Evolutionary conservation across 2,888 invertebrate species (phyloP).

Genomic region (Macaria liturata): DNA sequence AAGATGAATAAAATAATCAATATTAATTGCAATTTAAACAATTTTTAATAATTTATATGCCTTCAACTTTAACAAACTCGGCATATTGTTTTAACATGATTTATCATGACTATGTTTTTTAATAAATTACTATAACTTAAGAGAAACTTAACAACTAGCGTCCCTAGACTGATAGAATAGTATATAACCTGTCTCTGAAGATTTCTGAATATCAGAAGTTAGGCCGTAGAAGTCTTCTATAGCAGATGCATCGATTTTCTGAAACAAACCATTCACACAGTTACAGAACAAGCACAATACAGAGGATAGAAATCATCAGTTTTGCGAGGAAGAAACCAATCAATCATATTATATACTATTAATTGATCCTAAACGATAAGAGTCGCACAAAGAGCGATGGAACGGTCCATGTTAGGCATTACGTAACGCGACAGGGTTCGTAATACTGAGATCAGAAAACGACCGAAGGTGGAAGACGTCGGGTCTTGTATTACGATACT

Average conservation of each 20-base stretch:
- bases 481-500: too few species aligned
- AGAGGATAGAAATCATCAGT: too few species aligned
- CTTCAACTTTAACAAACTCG: conserved; percentile 78
- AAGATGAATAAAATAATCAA: conserved; percentile 54
- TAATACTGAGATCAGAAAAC: too few species aligned
- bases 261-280: conserved; percentile 48
- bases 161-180: conserved; percentile 98
- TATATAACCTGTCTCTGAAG: conserved; percentile 99
- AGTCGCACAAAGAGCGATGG: too few species aligned
- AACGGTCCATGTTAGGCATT: too few species aligned
- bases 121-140: conserved; percentile 73
- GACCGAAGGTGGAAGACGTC: too few species aligned
- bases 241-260: conserved; percentile 99
- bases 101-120: conserved; percentile 66
- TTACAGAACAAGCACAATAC: too few species aligned
- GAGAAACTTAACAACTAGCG: conserved; percentile 83
- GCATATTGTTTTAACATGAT: conserved; percentile 70
- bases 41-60: conserved; percentile 73
- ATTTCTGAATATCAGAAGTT: conserved; percentile 99
- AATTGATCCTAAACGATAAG: too few species aligned
- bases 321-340: too few species aligned
- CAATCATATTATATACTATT: too few species aligned
- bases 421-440: too few species aligned
- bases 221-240: conserved; percentile 99
- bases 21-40: conserved; percentile 39